Conservation (phyloP, 2,797 vertebrate species). For the Pseudochirops corinnae region DNA sequence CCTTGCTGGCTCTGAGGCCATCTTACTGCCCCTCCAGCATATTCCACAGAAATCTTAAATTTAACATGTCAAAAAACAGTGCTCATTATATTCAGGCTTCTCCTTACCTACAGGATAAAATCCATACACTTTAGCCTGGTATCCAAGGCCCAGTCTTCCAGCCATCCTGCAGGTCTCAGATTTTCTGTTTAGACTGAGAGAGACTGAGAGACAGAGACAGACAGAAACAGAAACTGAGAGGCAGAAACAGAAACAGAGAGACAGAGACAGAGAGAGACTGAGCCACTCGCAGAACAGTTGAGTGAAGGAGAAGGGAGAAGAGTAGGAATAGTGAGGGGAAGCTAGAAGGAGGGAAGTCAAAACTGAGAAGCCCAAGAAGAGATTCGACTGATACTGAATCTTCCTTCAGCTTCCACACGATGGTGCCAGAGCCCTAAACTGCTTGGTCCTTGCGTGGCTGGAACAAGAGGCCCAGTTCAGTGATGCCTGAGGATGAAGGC, state of each 20-base stretch:
- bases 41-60: background rate
- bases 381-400: rapidly evolving
- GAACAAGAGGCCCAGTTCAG: background rate
- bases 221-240: background rate
- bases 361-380: background rate
- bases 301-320: background rate
- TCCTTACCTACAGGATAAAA: background rate
- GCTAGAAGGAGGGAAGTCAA: background rate
- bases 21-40: background rate
- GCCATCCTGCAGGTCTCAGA: background rate
- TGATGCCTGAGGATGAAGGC: background rate
- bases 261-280: background rate
- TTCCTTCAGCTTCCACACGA: no score
- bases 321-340: background rate
- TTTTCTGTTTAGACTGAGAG: background rate
- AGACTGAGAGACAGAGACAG: background rate
- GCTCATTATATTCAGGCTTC: background rate
- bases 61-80: background rate
- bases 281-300: constrained; percentile 5
- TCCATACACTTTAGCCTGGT: background rate
- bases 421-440: background rate
- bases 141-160: background rate
- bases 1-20: background rate
- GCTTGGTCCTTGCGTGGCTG: background rate
- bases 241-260: background rate